A percentile compares a stretch with the other conserved stretches of the same genome.
Evolutionary conservation across 2,113 vertebrate species (phyloP).

Genomic region (Urocynchramus pylzowi): DNA sequence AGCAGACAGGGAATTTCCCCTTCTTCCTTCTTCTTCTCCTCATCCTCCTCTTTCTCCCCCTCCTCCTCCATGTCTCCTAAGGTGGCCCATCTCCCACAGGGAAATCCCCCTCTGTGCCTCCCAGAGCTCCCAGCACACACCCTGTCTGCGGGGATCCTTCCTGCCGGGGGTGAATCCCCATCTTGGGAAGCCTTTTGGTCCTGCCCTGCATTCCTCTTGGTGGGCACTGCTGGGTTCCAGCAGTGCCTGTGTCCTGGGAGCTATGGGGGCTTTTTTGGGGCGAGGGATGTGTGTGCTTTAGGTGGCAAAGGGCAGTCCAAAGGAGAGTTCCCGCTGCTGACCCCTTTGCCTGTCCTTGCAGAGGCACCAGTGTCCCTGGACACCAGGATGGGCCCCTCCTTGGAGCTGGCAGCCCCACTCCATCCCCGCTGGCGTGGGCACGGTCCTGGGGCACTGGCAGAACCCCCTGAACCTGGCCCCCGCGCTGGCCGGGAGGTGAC

Average conservation of each 20-base stretch:
- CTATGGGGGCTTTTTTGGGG: rapidly evolving
- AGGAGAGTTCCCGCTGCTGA: background rate
- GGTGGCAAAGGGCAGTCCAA: background rate
- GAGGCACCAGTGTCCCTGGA: background rate
- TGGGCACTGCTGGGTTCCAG: background rate
- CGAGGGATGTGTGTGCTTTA: background rate
- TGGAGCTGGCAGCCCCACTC: background rate
- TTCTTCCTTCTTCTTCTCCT: background rate
- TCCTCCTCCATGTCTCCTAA: background rate
- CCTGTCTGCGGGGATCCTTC: background rate
- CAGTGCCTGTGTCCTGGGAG: rapidly evolving
- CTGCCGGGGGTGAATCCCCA: background rate
- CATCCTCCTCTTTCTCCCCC: background rate
- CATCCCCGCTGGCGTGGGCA: background rate
- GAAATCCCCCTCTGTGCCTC: background rate
- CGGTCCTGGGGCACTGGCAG: background rate
- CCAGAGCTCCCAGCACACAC: background rate
- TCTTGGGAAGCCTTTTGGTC: background rate
- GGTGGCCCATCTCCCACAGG: background rate
- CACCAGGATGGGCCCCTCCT: background rate
- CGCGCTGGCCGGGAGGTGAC: background rate
- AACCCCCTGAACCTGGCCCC: background rate
- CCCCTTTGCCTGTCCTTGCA: background rate
- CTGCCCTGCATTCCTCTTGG: rapidly evolving
- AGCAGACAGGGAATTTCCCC: constrained; percentile 9